A percentile compares a stretch with the other conserved stretches of the same genome.
These are phyloP conservation scores for Drosophila pruinosa DNA, from an alignment of 1,140 invertebrate genomes.

Conservation along the genomic window DNA sequence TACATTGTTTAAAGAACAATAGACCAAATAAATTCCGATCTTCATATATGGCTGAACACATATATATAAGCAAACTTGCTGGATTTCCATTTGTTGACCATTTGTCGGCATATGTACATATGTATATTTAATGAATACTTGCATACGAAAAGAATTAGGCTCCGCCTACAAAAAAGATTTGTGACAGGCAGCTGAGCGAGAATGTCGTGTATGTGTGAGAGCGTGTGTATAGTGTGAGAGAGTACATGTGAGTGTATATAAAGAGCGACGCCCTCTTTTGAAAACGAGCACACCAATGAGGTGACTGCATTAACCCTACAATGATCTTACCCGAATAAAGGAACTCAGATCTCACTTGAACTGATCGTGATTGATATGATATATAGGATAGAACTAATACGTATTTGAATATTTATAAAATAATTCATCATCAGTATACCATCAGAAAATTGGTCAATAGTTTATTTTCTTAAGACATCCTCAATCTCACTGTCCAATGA, in stretches of 20 bases:
- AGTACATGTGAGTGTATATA: not conserved
- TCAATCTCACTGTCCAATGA: not conserved
- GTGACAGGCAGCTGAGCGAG: slow-evolving; percentile 45
- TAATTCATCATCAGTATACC: not conserved
- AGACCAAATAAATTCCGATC: not conserved
- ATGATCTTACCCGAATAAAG: not conserved
- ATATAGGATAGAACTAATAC: no score
- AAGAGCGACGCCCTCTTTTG: slow-evolving; percentile 18
- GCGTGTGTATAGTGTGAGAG: not conserved
- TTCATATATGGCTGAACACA: not conserved
- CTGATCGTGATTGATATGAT: not conserved
- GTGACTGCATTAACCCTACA: slow-evolving; percentile 8
- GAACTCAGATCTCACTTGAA: not conserved
- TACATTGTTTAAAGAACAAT: slow-evolving; percentile 43
- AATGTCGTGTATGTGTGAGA: not conserved
- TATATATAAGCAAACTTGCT: slow-evolving; percentile 22
- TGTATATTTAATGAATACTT: slow-evolving; percentile 46
- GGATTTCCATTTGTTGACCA: slow-evolving; percentile 67
- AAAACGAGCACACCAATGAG: slow-evolving; percentile 29
- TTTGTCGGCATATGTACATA: no score
- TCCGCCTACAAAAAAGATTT: slow-evolving; percentile 41
- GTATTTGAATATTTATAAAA: not conserved
- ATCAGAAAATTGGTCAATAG: not conserved
- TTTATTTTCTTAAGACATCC: not conserved
- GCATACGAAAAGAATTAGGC: slow-evolving; percentile 37